Evolutionary conservation across 1,140 invertebrate species (phyloP).

Genomic region (Cardiocondyla obscurior): DNA sequence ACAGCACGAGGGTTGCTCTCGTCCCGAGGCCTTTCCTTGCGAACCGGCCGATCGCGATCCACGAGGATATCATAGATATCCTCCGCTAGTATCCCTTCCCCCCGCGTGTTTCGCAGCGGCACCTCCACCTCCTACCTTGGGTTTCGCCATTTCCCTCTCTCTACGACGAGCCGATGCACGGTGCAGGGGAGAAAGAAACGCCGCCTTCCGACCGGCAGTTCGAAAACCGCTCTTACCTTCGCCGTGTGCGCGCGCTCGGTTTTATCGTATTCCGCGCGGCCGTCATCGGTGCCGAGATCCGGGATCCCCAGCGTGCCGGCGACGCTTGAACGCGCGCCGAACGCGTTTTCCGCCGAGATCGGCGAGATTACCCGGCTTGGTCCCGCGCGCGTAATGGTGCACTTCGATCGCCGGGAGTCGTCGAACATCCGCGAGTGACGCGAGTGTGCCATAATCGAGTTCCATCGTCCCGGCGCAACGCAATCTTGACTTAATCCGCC

Average conservation of each 20-base stretch:
- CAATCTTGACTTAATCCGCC: conserved; percentile 39
- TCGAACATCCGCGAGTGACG: conserved; percentile 20
- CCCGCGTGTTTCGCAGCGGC: conserved; percentile 52
- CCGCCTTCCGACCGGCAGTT: conserved; percentile 76
- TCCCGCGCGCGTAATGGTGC: not conserved
- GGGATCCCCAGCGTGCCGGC: not conserved
- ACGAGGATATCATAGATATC: conserved; percentile 4
- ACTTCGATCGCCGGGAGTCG: not conserved
- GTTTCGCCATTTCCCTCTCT: conserved; percentile 75
- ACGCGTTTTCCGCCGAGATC: not conserved
- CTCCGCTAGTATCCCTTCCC: conserved; percentile 42
- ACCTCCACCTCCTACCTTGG: conserved; percentile 60
- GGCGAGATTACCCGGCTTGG: too few relatives aligned
- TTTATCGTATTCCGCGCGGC: conserved; percentile 59
- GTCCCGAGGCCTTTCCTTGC: not conserved
- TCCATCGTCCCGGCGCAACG: not conserved
- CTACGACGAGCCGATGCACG: conserved; percentile 73
- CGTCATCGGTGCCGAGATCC: not conserved
- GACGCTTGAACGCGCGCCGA: conserved; percentile 76
- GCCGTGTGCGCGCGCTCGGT: conserved; percentile 71
- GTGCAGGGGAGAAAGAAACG: conserved; percentile 79
- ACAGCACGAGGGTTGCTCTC: not conserved
- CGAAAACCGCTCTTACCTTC: conserved; percentile 79
- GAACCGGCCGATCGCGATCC: conserved; percentile 63
- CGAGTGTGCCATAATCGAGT: conserved; percentile 15